Percentiles rank a stretch among this genome's conserved stretches.
phyloP scores from a whole-genome alignment of 2,113 vertebrate genomes.

The Arothron firmamentum region DNA sequence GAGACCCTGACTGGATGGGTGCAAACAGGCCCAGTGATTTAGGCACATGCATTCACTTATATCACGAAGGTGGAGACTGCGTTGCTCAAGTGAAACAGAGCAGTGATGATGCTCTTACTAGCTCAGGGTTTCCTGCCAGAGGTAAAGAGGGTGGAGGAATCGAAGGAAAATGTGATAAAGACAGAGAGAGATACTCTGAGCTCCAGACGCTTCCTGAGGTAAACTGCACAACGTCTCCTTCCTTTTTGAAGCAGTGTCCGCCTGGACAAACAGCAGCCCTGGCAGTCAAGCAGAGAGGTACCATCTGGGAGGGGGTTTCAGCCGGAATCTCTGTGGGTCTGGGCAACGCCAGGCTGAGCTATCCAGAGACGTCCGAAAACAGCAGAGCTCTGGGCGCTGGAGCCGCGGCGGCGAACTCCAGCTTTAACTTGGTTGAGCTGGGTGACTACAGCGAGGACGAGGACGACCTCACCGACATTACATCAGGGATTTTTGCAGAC shows the following conservation, averaged over 20 bases:
- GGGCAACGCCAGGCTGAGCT: slow-evolving; percentile 45
- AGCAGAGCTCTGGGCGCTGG: slow-evolving; percentile 27
- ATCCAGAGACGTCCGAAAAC: slow-evolving; percentile 50
- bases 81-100: slow-evolving; percentile 35
- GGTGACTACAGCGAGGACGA: slow-evolving; percentile 77
- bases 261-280: slow-evolving; percentile 23
- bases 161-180: slow-evolving; percentile 35
- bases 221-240: slow-evolving; percentile 41
- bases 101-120: slow-evolving; percentile 36
- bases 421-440: slow-evolving; percentile 64
- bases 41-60: slow-evolving; percentile 63
- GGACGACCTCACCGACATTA: slow-evolving; percentile 74
- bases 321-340: slow-evolving; percentile 27
- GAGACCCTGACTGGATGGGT: slow-evolving; percentile 28
- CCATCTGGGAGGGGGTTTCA: slow-evolving; percentile 48
- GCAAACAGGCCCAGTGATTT: slow-evolving; percentile 35
- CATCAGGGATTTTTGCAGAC: slow-evolving; percentile 78
- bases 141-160: slow-evolving; percentile 18
- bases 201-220: slow-evolving; percentile 51
- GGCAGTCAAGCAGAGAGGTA: slow-evolving; percentile 39
- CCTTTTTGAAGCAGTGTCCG: slow-evolving; percentile 41
- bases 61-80: slow-evolving; percentile 44
- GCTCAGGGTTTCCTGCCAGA: slow-evolving; percentile 28
- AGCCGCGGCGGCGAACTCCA: slow-evolving; percentile 65
- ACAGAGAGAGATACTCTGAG: slow-evolving; percentile 46